Percentiles rank a stretch among this genome's conserved stretches.
Conservation (phyloP, 2,113 vertebrate species). For the Suncus etruscus region DNA sequence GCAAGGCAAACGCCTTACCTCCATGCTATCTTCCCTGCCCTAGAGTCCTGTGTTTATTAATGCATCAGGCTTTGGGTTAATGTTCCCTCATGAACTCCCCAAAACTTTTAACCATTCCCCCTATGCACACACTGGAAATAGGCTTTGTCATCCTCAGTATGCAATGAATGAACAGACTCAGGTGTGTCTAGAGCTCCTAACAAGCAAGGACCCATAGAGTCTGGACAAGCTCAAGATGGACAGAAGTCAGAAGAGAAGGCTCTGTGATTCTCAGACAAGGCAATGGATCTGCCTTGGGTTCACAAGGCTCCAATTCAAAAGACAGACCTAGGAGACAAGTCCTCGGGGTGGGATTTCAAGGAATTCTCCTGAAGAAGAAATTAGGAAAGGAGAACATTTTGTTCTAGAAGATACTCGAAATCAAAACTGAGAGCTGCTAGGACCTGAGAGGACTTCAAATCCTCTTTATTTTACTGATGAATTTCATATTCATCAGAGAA, state of each 20-base stretch:
- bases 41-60: not conserved
- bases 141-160: not conserved
- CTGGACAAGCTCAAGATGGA: not conserved
- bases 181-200: not conserved
- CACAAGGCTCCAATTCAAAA: not conserved
- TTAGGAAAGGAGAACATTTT: not conserved
- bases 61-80: accelerated
- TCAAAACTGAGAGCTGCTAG: not conserved
- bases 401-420: not conserved
- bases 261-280: not conserved
- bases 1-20: no score
- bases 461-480: not conserved
- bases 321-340: not conserved
- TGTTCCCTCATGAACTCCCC: not conserved
- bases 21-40: no score
- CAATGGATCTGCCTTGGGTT: no score
- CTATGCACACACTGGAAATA: not conserved
- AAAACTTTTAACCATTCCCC: no score
- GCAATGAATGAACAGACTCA: not conserved
- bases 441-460: not conserved
- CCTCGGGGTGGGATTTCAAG: not conserved
- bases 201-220: not conserved
- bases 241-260: not conserved
- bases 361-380: not conserved
- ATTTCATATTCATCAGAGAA: slow-evolving; percentile 49